Conservation (phyloP, 2,113 vertebrate species). For the Apistogramma diplotaenia region DNA sequence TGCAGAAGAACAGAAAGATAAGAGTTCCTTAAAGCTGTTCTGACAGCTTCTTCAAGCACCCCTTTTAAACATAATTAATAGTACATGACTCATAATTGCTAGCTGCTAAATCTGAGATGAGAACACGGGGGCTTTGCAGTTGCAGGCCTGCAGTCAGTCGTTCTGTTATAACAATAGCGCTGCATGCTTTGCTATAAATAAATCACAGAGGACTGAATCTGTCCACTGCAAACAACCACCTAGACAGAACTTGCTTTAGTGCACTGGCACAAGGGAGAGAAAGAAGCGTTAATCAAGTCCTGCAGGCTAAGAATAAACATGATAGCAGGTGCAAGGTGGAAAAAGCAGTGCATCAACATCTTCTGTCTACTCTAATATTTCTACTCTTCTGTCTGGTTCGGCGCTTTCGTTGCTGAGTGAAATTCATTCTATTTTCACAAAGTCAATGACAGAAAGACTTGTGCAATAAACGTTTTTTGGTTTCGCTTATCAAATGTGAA, state of each 20-base stretch:
- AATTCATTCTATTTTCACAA: neutral
- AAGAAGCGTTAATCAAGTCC: neutral
- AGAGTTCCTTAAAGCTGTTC: neutral
- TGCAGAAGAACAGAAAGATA: conserved; percentile 70
- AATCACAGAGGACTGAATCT: conserved; percentile 10
- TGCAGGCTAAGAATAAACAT: conserved; percentile 23
- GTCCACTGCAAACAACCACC: neutral
- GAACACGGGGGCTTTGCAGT: neutral
- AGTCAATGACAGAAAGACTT: neutral
- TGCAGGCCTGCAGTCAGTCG: neutral
- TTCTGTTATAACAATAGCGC: conserved; percentile 9
- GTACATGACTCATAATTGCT: neutral
- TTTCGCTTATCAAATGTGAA: neutral
- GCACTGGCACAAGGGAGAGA: neutral
- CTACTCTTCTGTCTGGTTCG: neutral
- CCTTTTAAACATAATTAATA: neutral
- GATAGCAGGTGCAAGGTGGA: neutral
- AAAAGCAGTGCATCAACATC: neutral
- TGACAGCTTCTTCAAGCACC: neutral
- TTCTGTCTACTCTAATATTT: neutral
- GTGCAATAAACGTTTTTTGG: neutral
- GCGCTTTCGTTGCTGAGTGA: neutral
- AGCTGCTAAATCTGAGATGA: neutral
- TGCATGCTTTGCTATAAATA: conserved; percentile 40
- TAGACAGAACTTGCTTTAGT: neutral